phyloP scores from a whole-genome alignment of 2,797 vertebrate genomes.

The Notoglanidium macrostoma region DNA sequence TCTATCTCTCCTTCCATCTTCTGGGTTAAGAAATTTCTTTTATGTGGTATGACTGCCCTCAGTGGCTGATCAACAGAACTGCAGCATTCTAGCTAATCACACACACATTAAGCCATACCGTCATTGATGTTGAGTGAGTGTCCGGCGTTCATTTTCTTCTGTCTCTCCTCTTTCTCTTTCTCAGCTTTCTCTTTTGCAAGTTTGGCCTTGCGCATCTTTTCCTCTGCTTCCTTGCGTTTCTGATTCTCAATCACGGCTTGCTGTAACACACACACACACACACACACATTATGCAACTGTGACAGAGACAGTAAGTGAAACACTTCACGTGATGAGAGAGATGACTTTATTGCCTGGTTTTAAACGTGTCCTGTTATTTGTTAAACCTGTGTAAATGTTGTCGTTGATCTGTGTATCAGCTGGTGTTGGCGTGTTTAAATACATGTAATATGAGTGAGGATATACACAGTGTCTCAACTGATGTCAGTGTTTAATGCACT shows the following conservation, averaged over 20 bases:
- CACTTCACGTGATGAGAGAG: not conserved
- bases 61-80: conserved; percentile 11
- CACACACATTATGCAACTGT: conserved; percentile 10
- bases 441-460: not conserved
- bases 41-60: conserved; percentile 27
- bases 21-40: conserved; percentile 33
- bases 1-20: not conserved
- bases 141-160: conserved; percentile 66
- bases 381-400: conserved; percentile 20
- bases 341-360: not conserved
- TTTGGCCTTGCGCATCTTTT: conserved; percentile 81
- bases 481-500: conserved; percentile 25
- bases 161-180: conserved; percentile 81
- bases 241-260: conserved; percentile 84
- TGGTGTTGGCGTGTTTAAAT: not conserved
- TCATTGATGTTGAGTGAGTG: conserved; percentile 76
- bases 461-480: conserved; percentile 1
- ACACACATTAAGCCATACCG: conserved; percentile 69
- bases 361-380: not conserved
- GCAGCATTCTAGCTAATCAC: not conserved
- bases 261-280: conserved; percentile 66
- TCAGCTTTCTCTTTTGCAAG: conserved; percentile 84
- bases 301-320: not conserved
- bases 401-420: not conserved
- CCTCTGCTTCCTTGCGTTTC: conserved; percentile 82